phyloP scores from a whole-genome alignment of 1,140 invertebrate species.

The Diachasma alloeum region DNA sequence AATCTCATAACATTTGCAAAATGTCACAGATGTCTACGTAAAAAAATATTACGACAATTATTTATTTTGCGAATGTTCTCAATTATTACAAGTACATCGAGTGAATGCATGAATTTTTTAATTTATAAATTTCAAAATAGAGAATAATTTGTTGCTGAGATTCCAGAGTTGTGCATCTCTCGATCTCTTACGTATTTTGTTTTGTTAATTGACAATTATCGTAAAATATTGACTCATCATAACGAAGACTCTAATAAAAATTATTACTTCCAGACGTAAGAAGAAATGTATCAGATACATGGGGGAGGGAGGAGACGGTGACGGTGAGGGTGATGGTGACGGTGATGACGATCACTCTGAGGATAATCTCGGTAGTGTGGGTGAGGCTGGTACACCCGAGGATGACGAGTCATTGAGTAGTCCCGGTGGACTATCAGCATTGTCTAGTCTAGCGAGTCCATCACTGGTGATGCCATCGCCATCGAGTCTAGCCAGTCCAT shows the following conservation, averaged over 20 bases:
- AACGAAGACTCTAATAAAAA: neutral
- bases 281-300: constrained; percentile 98
- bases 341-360: constrained; percentile 76
- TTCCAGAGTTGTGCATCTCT: neutral
- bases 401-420: constrained; percentile 80
- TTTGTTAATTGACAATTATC: neutral
- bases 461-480: constrained; percentile 74
- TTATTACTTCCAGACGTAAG: constrained; percentile 82
- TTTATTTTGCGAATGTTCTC: neutral
- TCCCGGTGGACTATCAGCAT: constrained; percentile 77
- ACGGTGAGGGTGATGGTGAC: constrained; percentile 73
- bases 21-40: too few species aligned
- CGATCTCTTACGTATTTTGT: neutral
- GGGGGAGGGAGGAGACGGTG: constrained; percentile 75
- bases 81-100: neutral
- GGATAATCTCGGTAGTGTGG: constrained; percentile 81
- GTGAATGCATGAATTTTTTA: constrained; percentile 22
- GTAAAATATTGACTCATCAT: neutral
- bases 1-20: neutral
- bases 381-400: constrained; percentile 74
- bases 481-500: constrained; percentile 74
- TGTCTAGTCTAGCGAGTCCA: constrained; percentile 82
- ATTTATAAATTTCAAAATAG: neutral
- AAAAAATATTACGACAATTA: too few species aligned
- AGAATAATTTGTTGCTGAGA: neutral